Evolutionary conservation across 2,113 vertebrate genomes (phyloP), one percentile per base, ranked within the genome.

Genomic region (Phrynocephalus versicolor): DNA sequence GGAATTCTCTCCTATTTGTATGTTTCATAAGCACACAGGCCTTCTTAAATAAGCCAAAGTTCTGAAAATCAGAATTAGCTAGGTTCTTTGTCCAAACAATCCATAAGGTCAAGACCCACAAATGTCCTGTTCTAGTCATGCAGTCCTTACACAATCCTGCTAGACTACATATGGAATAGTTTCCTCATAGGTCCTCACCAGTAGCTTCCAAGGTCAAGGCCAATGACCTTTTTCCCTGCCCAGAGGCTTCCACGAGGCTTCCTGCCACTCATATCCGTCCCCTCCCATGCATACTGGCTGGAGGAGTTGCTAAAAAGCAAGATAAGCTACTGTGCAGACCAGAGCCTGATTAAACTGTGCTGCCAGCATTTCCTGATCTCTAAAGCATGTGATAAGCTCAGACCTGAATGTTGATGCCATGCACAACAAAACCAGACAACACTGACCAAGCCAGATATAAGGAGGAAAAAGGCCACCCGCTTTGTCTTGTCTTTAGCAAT

Each of bases 361-460:
- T 86, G 4, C 67, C 39, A 88, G 82, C 73, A 85, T 77, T 90
- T 60, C 51, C 14, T 81, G 39, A 76, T 82, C 73, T 87, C 13
- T 70, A 27, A 35, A 85, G 79, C 72, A 86, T 82, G 87, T 89
- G 67, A 0, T 83, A 82, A 51, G 7, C 1, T 6, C 39, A 79
- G 83, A 87, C 79, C 35, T 9, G 72, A 88, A 87, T 85, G 86
- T 60, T 78, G 23, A 62, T 84, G 21, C 84, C 35, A 83, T 62
- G 41, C 0, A 0, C 71, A 27, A 87, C 3, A 89, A 71, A 91
- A 87, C 41, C 85, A 65, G 39, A 71, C 15, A 74, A 3, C 13
- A 10, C 30, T 88, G 39, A 35, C 39, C 2, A 62, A 33, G n/a
- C 23, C 6, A 69, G 41, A 77, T 6, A 83, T 62, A n/a, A 23